Conservation (phyloP, 2,113 vertebrate genomes). For the Pampusana beccarii region DNA sequence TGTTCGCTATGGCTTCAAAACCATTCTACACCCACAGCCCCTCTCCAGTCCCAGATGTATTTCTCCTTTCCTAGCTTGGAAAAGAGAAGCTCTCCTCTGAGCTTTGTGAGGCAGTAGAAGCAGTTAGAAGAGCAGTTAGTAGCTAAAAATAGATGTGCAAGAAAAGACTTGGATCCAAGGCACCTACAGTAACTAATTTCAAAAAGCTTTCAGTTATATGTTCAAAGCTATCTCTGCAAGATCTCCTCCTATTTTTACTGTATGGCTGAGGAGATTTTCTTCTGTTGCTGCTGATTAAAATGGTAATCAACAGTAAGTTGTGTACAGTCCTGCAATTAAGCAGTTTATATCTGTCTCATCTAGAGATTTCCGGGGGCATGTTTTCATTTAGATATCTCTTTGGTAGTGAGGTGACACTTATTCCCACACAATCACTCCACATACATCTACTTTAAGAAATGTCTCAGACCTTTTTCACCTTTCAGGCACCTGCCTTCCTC, state of each 20-base stretch:
- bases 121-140: background rate
- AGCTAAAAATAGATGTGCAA: background rate
- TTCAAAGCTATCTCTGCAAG: background rate
- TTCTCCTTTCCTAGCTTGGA: background rate
- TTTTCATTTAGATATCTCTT: background rate
- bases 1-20: background rate
- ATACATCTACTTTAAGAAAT: background rate
- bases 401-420: background rate
- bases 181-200: background rate
- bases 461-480: background rate
- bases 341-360: background rate
- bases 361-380: background rate
- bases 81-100: background rate
- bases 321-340: background rate
- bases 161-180: background rate
- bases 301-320: background rate
- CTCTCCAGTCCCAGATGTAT: background rate
- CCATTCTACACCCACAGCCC: background rate
- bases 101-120: background rate
- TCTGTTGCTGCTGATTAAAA: background rate
- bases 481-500: background rate
- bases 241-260: background rate
- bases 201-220: background rate
- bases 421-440: background rate
- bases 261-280: background rate